phyloP scores from a whole-genome alignment of 2,113 vertebrate genomes.

The Cryptomyrus ogoouensis region DNA sequence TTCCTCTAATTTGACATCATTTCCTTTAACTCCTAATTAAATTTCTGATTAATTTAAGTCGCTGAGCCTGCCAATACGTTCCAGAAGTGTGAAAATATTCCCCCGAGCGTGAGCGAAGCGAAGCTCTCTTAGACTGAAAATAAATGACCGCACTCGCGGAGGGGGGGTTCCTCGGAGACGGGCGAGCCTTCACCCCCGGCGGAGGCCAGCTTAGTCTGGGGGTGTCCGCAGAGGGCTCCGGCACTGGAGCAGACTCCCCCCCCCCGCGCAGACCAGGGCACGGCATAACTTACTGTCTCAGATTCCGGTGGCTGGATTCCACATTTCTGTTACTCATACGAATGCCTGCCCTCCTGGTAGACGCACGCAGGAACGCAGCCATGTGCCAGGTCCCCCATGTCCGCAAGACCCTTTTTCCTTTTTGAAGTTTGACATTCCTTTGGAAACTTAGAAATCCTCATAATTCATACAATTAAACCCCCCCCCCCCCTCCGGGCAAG shows the following conservation, averaged over 20 bases:
- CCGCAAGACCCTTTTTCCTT: background rate
- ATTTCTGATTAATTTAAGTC: background rate
- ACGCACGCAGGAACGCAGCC: background rate
- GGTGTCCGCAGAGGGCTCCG: background rate
- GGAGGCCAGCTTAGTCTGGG: background rate
- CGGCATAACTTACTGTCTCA: background rate
- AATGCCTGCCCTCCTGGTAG: background rate
- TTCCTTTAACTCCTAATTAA: conserved; percentile 11
- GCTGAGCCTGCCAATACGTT: background rate
- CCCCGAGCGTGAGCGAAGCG: background rate
- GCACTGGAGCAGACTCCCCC: background rate
- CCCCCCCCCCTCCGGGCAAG: conserved; percentile 15
- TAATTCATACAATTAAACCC: background rate
- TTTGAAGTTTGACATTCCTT: background rate
- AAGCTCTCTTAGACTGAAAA: background rate
- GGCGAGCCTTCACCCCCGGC: background rate
- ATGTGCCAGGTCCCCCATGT: background rate
- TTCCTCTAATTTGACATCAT: background rate
- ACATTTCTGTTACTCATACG: background rate
- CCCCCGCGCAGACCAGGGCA: background rate
- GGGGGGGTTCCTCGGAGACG: background rate
- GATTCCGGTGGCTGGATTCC: background rate
- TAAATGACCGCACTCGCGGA: background rate
- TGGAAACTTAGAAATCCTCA: background rate
- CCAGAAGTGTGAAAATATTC: background rate